Conservation (phyloP, 2,888 invertebrate species). For the Cryptocheilus praepositus region DNA sequence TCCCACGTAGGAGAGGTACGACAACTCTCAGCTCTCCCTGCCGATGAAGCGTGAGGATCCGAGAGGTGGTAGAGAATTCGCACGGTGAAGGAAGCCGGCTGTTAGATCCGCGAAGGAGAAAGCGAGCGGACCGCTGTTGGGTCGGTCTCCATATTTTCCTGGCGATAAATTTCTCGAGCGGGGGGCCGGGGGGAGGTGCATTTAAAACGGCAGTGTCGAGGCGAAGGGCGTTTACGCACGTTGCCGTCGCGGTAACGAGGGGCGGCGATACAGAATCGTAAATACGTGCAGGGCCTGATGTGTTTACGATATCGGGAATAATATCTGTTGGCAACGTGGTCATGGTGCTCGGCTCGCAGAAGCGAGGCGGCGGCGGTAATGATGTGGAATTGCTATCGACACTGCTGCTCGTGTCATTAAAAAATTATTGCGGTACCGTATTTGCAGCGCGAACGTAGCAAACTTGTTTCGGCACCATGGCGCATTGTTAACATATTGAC, state of each 20-base stretch:
- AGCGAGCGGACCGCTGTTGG: too few species aligned
- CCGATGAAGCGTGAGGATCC: slow-evolving; percentile 38
- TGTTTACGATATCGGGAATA: slow-evolving; percentile 32
- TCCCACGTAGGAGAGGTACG: slow-evolving; percentile 10
- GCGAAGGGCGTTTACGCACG: slow-evolving; percentile 18
- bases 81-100: slow-evolving; percentile 42
- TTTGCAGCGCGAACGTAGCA: too few species aligned
- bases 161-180: slow-evolving; percentile 61
- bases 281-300: slow-evolving; percentile 28
- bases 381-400: too few species aligned
- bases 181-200: slow-evolving; percentile 15
- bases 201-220: slow-evolving; percentile 17
- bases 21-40: background rate
- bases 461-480: too few species aligned
- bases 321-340: slow-evolving; percentile 5
- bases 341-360: background rate
- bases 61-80: slow-evolving; percentile 43
- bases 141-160: slow-evolving; percentile 51
- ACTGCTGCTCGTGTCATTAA: too few species aligned
- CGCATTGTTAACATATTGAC: too few species aligned
- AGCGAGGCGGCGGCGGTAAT: background rate
- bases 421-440: too few species aligned
- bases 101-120: slow-evolving; percentile 32
- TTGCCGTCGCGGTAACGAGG: slow-evolving; percentile 40
- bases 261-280: slow-evolving; percentile 40